These are phyloP conservation scores for Onychostruthus taczanowskii DNA, from an alignment of 2,113 vertebrate genomes.

Conservation along the genomic window DNA sequence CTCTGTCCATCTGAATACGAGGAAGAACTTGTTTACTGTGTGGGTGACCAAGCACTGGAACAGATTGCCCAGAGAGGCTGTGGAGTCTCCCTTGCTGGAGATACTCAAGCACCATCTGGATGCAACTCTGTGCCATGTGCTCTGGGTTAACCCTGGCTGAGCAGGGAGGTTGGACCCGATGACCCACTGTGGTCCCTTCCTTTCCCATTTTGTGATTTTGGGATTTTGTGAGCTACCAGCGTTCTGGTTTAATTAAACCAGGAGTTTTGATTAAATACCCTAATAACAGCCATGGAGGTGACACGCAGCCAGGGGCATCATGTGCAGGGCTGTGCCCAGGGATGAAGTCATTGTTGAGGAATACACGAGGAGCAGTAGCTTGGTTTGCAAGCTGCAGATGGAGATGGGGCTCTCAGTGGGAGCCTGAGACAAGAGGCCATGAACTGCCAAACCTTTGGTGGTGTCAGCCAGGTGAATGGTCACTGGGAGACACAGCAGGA, in stretches of 20 bases:
- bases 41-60: background rate
- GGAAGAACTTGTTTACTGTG: background rate
- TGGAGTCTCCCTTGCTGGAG: background rate
- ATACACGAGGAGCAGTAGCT: background rate
- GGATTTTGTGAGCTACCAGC: background rate
- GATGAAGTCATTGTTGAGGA: background rate
- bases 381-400: background rate
- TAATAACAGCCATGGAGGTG: accelerated
- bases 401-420: background rate
- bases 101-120: background rate
- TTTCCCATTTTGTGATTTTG: background rate
- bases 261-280: background rate
- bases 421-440: background rate
- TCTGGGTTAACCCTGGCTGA: background rate
- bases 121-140: background rate
- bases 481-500: background rate
- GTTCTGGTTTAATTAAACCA: background rate
- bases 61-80: background rate
- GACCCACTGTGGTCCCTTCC: background rate
- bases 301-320: background rate
- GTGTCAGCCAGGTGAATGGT: background rate
- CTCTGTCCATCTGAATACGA: background rate
- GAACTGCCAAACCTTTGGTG: background rate
- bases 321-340: background rate
- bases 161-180: accelerated